phyloP scores from a whole-genome alignment of 2,113 vertebrate species.

The Chaetorhynchus papuensis region DNA sequence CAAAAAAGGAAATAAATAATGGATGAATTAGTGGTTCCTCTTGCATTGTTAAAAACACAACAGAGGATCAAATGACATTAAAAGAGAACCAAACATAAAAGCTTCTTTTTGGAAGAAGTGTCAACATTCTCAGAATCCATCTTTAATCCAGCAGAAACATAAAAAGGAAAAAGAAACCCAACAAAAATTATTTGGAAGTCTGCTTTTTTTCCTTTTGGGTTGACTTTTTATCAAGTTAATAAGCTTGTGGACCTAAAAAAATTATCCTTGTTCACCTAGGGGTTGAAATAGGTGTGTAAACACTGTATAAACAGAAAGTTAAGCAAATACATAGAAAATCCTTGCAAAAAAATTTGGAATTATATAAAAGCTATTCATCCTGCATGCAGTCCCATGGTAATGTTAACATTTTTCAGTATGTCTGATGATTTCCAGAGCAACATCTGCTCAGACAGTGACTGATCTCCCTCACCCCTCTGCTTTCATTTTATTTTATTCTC shows the following conservation, averaged over 20 bases:
- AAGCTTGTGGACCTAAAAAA: background rate
- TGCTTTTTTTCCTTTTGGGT: background rate
- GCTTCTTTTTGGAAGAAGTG: background rate
- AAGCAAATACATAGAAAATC: background rate
- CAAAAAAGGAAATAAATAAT: constrained; percentile 45
- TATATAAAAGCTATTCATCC: background rate
- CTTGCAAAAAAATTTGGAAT: background rate
- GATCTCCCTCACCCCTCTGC: background rate
- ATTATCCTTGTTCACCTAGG: background rate
- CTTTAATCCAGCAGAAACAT: constrained; percentile 2
- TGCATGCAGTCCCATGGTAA: background rate
- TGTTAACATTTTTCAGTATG: background rate
- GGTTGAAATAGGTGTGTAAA: background rate
- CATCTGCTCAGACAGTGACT: background rate
- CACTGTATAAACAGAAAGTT: background rate
- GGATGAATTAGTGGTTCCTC: constrained; percentile 4
- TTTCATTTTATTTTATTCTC: background rate
- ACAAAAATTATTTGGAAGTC: background rate
- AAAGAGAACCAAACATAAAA: constrained; percentile 14
- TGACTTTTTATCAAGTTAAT: background rate
- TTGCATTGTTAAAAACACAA: constrained; percentile 24
- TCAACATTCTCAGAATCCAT: background rate
- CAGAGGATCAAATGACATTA: constrained; percentile 7
- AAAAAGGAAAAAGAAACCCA: background rate
- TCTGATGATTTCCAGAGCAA: background rate